Base-by-base conservation (phyloP, 2,797 vertebrate species). In the Netta rufina region DNA sequence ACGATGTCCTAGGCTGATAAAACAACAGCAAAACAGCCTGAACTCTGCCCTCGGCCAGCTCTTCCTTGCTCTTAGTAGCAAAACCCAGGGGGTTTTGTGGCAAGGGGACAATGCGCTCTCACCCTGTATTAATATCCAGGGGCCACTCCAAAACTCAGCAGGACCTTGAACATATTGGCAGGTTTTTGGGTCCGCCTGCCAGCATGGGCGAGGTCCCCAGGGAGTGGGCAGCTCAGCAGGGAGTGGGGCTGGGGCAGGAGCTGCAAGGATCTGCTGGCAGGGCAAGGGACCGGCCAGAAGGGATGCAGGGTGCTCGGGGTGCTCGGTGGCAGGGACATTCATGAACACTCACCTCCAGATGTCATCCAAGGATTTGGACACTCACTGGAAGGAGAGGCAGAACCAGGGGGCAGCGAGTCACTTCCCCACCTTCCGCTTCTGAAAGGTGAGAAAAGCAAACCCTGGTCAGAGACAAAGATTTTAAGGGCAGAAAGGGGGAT, bases 301-400 rank as follows among this genome's bases (percentile, higher is more conserved):
- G 60, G 20, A n/a, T 28, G 18, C 38, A 56, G 33, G 47, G 30
- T 56, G 43, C 60, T 19, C 22, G 7, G 18, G 9, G 17, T 47
- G n/a, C n/a, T n/a, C n/a, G 30, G 49, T 51, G 49, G 24, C 49
- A 25, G 24, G 39, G 24, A 33, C 20, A 7, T 72, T 15, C 30
- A 30, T 7, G 53, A 3, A 1, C 0, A 25, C 91, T 95, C 45
- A 95, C 95, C 94, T 97, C 95, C 95, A 96, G 73, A 0, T 96
- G 0, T 93, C 69, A 0, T 47, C 45, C 45, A 97, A 97, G 53
- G 97, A 93, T 60, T 95, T 95, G 84, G 97, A 97, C 57, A 92
- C 90, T 2, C 43, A 88, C 36, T 97, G 96, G 92, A 97, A 97
- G 87, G 85, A 96, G 75, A 97, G 90, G 61, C 91, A 97, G 94